Evolutionary conservation across 2,113 vertebrate species (phyloP).

Genomic region (Stictonetta naevosa): DNA sequence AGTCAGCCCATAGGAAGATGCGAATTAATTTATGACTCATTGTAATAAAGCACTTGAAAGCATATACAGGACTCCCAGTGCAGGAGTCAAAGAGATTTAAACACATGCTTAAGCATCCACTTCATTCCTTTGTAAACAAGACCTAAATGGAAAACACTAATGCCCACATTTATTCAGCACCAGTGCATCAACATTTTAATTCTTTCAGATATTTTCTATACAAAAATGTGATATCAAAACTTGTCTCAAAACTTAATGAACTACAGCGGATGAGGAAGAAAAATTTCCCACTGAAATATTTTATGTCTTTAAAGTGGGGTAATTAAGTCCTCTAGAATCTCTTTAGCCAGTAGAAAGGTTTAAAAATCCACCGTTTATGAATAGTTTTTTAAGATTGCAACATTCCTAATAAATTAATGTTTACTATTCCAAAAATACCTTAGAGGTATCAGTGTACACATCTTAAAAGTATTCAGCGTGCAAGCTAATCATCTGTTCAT

Average conservation of each 20-base stretch:
- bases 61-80: not conserved
- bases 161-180: not conserved
- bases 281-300: not conserved
- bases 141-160: not conserved
- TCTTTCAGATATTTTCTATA: not conserved
- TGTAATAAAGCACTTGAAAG: not conserved
- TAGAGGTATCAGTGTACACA: not conserved
- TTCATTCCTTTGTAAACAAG: not conserved
- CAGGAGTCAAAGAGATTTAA: not conserved
- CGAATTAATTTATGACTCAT: not conserved
- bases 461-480: not conserved
- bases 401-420: not conserved
- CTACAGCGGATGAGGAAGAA: not conserved
- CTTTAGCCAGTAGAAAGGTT: not conserved
- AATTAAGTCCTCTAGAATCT: not conserved
- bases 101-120: fast-evolving
- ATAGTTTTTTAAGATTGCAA: not conserved
- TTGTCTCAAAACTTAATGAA: not conserved
- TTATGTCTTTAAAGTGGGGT: fast-evolving
- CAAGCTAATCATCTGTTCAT: not conserved
- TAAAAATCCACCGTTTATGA: not conserved
- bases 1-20: not conserved
- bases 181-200: not conserved
- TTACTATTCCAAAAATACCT: not conserved
- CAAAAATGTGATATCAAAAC: not conserved